Conservation (phyloP, 2,888 invertebrate species). For the Dryadula phaetusa region DNA sequence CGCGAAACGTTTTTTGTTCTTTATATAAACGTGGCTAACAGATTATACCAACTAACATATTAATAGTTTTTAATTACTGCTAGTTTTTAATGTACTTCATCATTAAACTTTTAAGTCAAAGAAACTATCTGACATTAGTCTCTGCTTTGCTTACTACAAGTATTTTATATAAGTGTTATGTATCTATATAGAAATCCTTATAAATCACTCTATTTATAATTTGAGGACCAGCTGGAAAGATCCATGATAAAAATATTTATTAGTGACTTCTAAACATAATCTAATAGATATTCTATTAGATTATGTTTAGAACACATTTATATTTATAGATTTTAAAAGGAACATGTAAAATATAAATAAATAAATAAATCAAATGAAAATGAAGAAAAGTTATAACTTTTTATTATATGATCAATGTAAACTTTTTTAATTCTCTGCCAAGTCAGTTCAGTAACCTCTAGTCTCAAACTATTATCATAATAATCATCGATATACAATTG, state of each 20-base stretch:
- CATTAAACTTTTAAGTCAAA: not conserved
- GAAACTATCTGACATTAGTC: not conserved
- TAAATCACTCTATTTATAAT: too few relatives aligned
- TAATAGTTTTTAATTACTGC: not conserved
- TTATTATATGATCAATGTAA: not conserved
- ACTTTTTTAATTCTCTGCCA: constrained; percentile 12
- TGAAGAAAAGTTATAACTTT: not conserved
- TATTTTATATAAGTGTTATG: too few relatives aligned
- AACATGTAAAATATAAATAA: not conserved
- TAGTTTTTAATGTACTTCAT: too few relatives aligned
- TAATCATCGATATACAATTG: not conserved
- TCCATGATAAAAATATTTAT: too few relatives aligned
- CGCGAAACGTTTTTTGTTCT: constrained; percentile 38
- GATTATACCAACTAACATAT: not conserved
- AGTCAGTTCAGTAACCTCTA: constrained; percentile 3
- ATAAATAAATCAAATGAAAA: not conserved
- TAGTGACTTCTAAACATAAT: not conserved
- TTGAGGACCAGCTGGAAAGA: too few relatives aligned
- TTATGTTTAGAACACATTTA: not conserved
- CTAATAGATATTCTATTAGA: too few relatives aligned
- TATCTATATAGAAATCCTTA: too few relatives aligned
- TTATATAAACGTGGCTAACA: constrained; percentile 24
- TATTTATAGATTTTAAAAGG: not conserved
- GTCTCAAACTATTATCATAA: not conserved
- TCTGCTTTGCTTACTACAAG: too few relatives aligned